Conservation (phyloP, 1,140 invertebrate species). For the Parapsyche elsis region DNA sequence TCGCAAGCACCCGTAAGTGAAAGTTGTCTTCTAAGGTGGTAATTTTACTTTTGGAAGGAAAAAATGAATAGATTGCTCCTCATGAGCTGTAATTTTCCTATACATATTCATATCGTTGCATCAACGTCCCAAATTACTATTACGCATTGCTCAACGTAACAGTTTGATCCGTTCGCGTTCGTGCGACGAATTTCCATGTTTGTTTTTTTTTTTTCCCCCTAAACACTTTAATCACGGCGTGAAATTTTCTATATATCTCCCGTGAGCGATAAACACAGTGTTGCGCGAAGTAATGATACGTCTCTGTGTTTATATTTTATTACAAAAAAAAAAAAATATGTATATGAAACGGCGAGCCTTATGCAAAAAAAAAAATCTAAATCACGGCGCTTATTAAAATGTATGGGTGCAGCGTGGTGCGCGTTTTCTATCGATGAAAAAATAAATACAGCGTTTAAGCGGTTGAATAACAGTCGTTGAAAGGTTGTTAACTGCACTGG, state of each 20-base stretch:
- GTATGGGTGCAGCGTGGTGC: neutral
- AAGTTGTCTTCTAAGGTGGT: neutral
- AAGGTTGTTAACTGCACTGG: constrained; percentile 29
- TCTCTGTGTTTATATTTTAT: neutral
- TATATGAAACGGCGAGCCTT: neutral
- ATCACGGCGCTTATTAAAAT: neutral
- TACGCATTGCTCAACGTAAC: too few relatives aligned
- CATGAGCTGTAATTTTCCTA: too few relatives aligned
- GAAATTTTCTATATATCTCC: constrained; percentile 13
- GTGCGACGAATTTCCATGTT: neutral
- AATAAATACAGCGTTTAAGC: constrained; percentile 15
- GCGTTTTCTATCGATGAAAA: constrained; percentile 9
- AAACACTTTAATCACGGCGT: constrained; percentile 1
- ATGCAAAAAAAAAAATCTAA: neutral
- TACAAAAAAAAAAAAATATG: neutral
- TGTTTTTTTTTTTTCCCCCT: neutral
- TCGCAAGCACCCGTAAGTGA: neutral
- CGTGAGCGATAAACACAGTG: constrained; percentile 8
- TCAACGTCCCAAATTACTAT: too few relatives aligned
- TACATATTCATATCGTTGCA: too few relatives aligned
- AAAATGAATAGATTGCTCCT: too few relatives aligned
- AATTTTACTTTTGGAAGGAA: too few relatives aligned
- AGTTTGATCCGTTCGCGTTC: too few relatives aligned
- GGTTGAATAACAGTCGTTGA: constrained; percentile 31
- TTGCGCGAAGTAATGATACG: constrained; percentile 17